These are phyloP conservation scores for Callyntrura guangdongensis DNA, from an alignment of 2,888 invertebrate species.

Conservation along the genomic window DNA sequence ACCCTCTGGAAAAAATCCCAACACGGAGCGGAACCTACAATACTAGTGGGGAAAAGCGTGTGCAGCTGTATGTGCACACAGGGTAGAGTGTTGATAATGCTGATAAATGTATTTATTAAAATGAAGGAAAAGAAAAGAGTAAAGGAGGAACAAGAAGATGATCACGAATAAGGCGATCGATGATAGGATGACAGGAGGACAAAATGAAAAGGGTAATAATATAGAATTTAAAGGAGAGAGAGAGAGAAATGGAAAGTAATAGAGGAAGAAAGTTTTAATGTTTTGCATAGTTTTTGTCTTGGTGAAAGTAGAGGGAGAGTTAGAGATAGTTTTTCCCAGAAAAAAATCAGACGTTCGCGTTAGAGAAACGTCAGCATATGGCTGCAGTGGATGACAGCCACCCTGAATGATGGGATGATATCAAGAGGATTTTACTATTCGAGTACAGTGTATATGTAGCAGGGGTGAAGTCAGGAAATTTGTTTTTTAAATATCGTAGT, in stretches of 20 bases:
- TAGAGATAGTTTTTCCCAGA: neutral
- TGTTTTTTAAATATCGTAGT: too few species aligned
- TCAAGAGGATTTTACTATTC: neutral
- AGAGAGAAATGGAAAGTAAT: neutral
- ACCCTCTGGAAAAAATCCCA: slow-evolving; percentile 27
- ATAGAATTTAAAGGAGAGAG: slow-evolving; percentile 8
- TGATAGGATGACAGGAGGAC: slow-evolving; percentile 45
- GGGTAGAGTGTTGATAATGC: neutral
- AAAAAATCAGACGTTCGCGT: neutral
- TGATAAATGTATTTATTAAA: slow-evolving; percentile 41
- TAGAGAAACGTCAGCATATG: neutral
- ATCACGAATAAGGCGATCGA: slow-evolving; percentile 38
- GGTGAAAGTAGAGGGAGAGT: neutral
- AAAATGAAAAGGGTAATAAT: slow-evolving; percentile 31
- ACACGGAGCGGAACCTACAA: neutral
- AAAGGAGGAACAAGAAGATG: neutral
- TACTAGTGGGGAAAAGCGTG: neutral
- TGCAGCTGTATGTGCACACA: neutral
- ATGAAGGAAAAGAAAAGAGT: neutral
- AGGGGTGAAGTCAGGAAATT: neutral
- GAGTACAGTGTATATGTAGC: neutral
- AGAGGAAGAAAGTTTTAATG: slow-evolving; percentile 36
- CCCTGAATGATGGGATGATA: neutral
- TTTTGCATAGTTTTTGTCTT: slow-evolving; percentile 22
- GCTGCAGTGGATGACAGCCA: neutral